These are phyloP conservation scores for Megalopta genalis DNA, from an alignment of 1,140 invertebrate genomes.

Conservation along the genomic window DNA sequence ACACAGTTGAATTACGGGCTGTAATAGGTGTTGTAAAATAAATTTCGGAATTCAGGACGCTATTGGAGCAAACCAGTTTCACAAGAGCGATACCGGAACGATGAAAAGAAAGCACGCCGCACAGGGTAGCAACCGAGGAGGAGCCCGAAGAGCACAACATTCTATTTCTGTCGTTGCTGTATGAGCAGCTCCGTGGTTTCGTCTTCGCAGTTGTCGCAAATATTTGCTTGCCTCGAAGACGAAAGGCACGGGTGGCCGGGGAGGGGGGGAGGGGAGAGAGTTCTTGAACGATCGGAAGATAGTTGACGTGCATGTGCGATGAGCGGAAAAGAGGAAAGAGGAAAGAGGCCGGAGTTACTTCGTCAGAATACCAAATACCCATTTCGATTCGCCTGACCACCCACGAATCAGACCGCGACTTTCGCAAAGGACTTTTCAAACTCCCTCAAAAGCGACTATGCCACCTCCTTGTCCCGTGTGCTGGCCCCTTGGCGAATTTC, in stretches of 20 bases:
- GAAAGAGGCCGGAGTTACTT: constrained; percentile 69
- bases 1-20: too few species aligned
- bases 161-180: constrained; percentile 16
- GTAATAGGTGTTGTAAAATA: too few species aligned
- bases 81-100: too few species aligned
- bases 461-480: neutral
- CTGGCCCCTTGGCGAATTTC: constrained; percentile 15
- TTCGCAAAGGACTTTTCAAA: constrained; percentile 69
- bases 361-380: constrained; percentile 75
- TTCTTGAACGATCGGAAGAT: constrained; percentile 69
- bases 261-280: constrained; percentile 1
- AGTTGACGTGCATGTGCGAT: constrained; percentile 71
- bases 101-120: too few species aligned
- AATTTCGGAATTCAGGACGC: too few species aligned
- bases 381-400: constrained; percentile 71
- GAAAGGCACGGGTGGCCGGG: constrained; percentile 60
- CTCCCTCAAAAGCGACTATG: constrained; percentile 44
- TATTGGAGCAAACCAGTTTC: too few species aligned
- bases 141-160: too few species aligned
- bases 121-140: constrained; percentile 1
- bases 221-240: constrained; percentile 75
- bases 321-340: constrained; percentile 68
- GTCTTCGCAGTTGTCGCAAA: constrained; percentile 72
- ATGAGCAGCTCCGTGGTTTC: constrained; percentile 44
- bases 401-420: constrained; percentile 69